These are phyloP conservation scores for Trissonchulus latispiculum DNA, from an alignment of 2,888 invertebrate species.

Conservation along the genomic window DNA sequence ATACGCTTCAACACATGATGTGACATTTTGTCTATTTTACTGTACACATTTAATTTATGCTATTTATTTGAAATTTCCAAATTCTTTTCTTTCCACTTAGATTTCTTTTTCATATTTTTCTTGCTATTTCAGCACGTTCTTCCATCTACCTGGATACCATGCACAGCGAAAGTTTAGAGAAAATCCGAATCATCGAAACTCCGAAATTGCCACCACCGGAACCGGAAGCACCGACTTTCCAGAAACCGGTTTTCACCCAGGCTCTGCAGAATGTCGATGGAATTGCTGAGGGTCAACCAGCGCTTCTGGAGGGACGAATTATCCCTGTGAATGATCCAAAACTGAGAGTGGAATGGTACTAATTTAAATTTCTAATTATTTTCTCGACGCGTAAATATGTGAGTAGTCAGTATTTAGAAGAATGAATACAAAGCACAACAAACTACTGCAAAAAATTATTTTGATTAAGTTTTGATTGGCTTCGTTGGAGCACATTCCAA, in stretches of 20 bases:
- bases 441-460: too few species aligned
- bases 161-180: constrained; percentile 79
- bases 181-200: constrained; percentile 72
- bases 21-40: too few species aligned
- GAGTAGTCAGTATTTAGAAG: too few species aligned
- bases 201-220: constrained; percentile 52
- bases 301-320: constrained; percentile 81
- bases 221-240: constrained; percentile 68
- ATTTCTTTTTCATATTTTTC: too few species aligned
- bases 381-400: not conserved
- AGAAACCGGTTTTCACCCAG: constrained; percentile 85
- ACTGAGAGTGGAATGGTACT: constrained; percentile 47
- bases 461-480: too few species aligned
- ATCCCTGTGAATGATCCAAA: constrained; percentile 88
- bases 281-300: constrained; percentile 75
- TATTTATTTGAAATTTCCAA: too few species aligned
- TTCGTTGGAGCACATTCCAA: too few species aligned
- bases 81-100: too few species aligned
- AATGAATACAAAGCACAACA: too few species aligned
- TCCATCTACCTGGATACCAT: constrained; percentile 71
- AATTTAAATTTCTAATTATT: not conserved
- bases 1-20: too few species aligned
- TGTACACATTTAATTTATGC: too few species aligned
- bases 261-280: constrained; percentile 80
- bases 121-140: constrained; percentile 21